Evolutionary conservation across 2,888 invertebrate species (phyloP), one percentile per base, ranked within the genome.

Genomic region (Oxycera nigricornis): DNA sequence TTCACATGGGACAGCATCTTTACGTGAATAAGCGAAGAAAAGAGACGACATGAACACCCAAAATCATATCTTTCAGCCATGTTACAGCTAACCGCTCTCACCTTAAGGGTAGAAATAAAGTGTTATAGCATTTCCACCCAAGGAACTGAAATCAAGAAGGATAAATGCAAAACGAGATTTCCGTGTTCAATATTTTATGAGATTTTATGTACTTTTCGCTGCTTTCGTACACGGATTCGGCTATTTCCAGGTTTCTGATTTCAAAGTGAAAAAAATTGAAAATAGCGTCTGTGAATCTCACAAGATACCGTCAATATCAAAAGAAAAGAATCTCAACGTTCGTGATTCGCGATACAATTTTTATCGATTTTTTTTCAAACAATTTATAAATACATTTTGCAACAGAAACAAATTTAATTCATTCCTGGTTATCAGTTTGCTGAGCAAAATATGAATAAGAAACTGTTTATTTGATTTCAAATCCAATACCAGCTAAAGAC

Each of bases 151-250:
- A 76, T 76, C 76, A 76, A 74, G 75, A 70, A 75, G 76, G 70
- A 74, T 76, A 76, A 74, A 76, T 76, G 76, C 76, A 76, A 76
- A 76, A 74, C 76, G 76, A 76, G 76, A 76, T 76, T 76, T 76
- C 62, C 67, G 72, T 74, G 72, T 74, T 76, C 72, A 76, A 76
- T 76, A 70, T 76, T 76, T 76, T 74, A 76, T 74, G 76, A 76
- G 73, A 76, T 76, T 76, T 75, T 70, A 70, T 31, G 55, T 52
- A 24, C 52, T 31, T 55, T 52, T 22, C 70, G 50, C 50, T 68
- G 67, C 59, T 73, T 46, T 59, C 59, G 46, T 73, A 55, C 57
- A 57, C 61, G 68, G 39, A 20, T 35, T 67, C 68, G 61, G 59
- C 73, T 59, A 73, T 75, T 59, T 75, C 61, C 68, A 59, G 57